Conservation (phyloP, 2,113 vertebrate species). For the Amphiprion percula region DNA sequence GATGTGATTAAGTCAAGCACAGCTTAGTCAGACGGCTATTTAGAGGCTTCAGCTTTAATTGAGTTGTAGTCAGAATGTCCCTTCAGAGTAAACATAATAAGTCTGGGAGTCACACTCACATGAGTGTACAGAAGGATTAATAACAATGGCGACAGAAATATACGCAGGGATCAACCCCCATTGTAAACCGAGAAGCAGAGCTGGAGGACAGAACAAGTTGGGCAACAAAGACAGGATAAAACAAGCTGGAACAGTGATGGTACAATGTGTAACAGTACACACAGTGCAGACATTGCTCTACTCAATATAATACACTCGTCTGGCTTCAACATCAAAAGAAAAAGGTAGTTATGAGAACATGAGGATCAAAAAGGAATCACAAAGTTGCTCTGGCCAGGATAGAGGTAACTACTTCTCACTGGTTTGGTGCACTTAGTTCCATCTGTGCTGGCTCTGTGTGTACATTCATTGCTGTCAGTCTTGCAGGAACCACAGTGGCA, state of each 20-base stretch:
- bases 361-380: constrained; percentile 64
- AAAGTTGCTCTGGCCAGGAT: constrained; percentile 69
- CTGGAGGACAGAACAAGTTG: constrained; percentile 2
- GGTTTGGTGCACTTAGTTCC: constrained; percentile 89
- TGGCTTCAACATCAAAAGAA: background rate
- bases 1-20: constrained; percentile 66
- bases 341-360: background rate
- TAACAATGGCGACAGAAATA: constrained; percentile 17
- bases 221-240: constrained; percentile 17
- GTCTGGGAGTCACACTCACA: constrained; percentile 33
- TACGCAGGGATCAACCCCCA: background rate
- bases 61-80: constrained; percentile 32
- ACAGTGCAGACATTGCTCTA: background rate
- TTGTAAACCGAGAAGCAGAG: constrained; percentile 39
- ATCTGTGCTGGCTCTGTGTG: constrained; percentile 80
- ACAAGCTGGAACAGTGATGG: background rate
- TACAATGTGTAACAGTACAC: constrained; percentile 4
- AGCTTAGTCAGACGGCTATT: constrained; percentile 70
- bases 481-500: constrained; percentile 93
- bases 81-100: constrained; percentile 34
- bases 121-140: constrained; percentile 19
- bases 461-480: constrained; percentile 91
- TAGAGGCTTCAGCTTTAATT: constrained; percentile 71
- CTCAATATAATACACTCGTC: background rate
- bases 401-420: constrained; percentile 62